phyloP scores from a whole-genome alignment of 2,888 invertebrate species.

The Poecilus cupreus region DNA sequence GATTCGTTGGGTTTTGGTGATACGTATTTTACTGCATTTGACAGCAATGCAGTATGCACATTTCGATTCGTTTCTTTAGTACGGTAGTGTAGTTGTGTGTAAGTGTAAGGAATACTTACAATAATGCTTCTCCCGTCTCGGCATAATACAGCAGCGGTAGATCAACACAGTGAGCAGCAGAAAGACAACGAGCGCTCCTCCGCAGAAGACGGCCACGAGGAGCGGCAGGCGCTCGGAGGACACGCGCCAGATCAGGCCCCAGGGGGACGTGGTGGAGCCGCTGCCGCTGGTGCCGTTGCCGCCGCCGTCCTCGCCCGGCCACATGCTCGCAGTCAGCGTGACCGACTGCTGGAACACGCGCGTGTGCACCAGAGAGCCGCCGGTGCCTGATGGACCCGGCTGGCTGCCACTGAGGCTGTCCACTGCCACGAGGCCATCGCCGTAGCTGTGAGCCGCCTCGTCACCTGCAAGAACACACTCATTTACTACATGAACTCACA shows the following conservation, averaged over 20 bases:
- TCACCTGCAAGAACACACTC: constrained; percentile 19
- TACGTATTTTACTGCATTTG: too few relatives aligned
- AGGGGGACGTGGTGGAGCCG: constrained; percentile 64
- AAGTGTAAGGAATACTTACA: too few relatives aligned
- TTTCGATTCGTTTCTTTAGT: too few relatives aligned
- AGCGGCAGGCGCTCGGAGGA: constrained; percentile 73
- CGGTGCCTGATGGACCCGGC: background rate
- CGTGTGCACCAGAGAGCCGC: constrained; percentile 60
- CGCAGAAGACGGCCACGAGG: constrained; percentile 73
- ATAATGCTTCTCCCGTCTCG: constrained; percentile 81
- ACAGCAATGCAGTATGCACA: too few relatives aligned
- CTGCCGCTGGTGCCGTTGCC: constrained; percentile 61
- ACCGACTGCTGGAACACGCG: constrained; percentile 74
- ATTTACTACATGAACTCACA: background rate
- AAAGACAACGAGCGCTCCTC: constrained; percentile 79
- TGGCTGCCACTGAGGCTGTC: constrained; percentile 27
- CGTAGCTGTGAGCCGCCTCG: constrained; percentile 32
- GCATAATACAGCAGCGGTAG: constrained; percentile 83
- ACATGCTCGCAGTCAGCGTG: constrained; percentile 75
- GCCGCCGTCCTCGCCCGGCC: constrained; percentile 71
- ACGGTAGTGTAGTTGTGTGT: too few relatives aligned
- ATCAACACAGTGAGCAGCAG: constrained; percentile 79
- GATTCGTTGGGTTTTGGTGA: too few relatives aligned
- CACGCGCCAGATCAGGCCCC: constrained; percentile 70
- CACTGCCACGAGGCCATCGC: constrained; percentile 21